Base-by-base conservation (phyloP, 2,888 invertebrate genomes). In the Cheilosia scutellata region DNA sequence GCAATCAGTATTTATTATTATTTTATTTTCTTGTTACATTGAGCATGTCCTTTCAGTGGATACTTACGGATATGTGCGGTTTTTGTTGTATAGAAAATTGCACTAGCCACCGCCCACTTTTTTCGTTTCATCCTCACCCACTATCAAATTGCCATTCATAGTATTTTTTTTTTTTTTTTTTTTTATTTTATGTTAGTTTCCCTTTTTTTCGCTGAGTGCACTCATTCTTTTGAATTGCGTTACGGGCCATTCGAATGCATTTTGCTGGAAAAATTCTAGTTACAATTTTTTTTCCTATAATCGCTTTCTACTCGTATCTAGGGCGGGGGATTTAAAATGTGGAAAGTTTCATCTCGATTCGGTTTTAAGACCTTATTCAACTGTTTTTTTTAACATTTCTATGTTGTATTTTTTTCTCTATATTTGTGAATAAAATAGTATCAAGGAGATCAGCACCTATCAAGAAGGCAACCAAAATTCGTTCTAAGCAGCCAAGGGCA, bases 401-500 rank as follows among this genome's bases (percentile, higher is more conserved):
- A 29, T 68, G 27, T 57, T 57, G 37, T 51, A 11, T 62, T 11
- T 74, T 29, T 72, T 49, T 70, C 6, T 51, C 16, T 25, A 65
- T 62, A 66, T 72, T 47, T 51, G 40, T 47, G 27, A 13, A 5
- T 51, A 29, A 79, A 55, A 86, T 87, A 90, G 91, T 92, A 82
- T 91, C 92, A 80, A 90, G 92, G 89, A 93, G 94, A 91, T 94
- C 95, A 92, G 95, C 94, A 91, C 96, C 95, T 83, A 95, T 95
- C 92, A 96, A 96, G 94, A 97, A 97, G 94, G 95, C 96, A 88
- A 95, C 95, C 93, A 97, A 96, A 92, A 95, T 95, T 88, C 93
- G 96, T 91, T 96, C 96, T 90, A 96, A 96, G 94, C 97, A 97
- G 93, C 97, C 97, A 88, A 90, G 92, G 88, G 89, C 91, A 87